These are phyloP conservation scores for Sphyrna mokarran DNA, from an alignment of 2,113 vertebrate species.

Conservation along the genomic window DNA sequence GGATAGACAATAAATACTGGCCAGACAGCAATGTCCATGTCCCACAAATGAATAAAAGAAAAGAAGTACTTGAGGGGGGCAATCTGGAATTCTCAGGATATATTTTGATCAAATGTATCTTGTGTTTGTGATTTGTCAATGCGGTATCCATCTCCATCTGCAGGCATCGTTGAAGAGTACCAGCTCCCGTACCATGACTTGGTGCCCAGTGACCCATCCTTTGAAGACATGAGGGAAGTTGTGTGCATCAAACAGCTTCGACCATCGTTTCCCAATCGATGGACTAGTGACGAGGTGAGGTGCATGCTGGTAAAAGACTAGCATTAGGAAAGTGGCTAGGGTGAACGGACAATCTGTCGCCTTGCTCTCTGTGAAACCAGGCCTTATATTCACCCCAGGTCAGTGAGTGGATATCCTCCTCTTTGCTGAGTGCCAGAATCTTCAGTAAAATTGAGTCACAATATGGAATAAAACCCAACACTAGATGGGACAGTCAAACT, in stretches of 20 bases:
- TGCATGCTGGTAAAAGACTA: neutral
- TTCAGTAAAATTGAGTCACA: no score
- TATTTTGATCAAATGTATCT: neutral
- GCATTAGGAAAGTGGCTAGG: neutral
- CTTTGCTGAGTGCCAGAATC: no score
- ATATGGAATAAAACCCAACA: no score
- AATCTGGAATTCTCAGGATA: neutral
- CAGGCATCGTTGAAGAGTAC: constrained; percentile 92
- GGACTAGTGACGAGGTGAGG: constrained; percentile 89
- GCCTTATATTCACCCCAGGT: no score
- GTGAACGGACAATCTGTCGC: neutral
- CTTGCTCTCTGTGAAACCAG: no score
- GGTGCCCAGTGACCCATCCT: constrained; percentile 85
- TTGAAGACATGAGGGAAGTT: constrained; percentile 92
- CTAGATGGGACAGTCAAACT: no score
- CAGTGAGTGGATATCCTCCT: no score
- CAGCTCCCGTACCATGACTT: constrained; percentile 87
- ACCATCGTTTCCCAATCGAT: constrained; percentile 87
- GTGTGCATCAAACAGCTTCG: constrained; percentile 85
- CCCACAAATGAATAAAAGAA: no score
- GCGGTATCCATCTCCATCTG: neutral
- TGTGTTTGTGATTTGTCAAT: neutral
- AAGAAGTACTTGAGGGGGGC: neutral
- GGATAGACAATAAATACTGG: no score
- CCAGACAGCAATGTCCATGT: no score